These are phyloP conservation scores for Atlantisia rogersi DNA, from an alignment of 2,113 vertebrate genomes.

Conservation along the genomic window DNA sequence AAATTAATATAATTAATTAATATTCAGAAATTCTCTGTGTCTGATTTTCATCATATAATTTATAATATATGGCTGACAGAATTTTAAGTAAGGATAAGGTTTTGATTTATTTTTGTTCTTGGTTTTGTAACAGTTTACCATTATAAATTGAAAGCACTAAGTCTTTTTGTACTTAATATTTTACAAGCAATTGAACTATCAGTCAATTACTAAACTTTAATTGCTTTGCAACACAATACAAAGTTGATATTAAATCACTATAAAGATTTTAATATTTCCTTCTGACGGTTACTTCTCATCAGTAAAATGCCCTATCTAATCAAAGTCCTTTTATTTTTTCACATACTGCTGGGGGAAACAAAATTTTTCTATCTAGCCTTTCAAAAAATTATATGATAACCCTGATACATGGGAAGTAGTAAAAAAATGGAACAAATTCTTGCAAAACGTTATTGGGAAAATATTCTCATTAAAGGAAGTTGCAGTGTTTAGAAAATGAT, in stretches of 20 bases:
- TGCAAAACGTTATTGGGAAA: not conserved
- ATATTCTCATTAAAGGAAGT: not conserved
- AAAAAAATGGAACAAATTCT: not conserved
- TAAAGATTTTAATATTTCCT: not conserved
- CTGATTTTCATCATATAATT: not conserved
- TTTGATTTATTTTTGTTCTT: not conserved
- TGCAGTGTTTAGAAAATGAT: not conserved
- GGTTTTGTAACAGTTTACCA: not conserved
- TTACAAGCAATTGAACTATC: not conserved
- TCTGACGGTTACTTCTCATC: not conserved
- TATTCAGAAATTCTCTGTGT: not conserved
- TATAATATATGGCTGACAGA: not conserved
- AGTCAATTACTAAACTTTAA: not conserved
- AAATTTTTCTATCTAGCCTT: not conserved
- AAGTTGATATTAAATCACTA: not conserved
- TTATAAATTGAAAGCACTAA: not conserved
- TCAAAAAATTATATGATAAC: not conserved
- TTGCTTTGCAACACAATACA: not conserved
- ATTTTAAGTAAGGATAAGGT: not conserved
- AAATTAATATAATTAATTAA: not conserved
- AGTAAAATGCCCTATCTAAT: not conserved
- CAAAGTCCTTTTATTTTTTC: not conserved
- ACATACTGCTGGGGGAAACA: not conserved
- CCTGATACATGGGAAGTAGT: not conserved
- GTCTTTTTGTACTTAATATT: not conserved